Evolutionary conservation across 2,888 invertebrate species (phyloP).

Genomic region (Acleris emargana): DNA sequence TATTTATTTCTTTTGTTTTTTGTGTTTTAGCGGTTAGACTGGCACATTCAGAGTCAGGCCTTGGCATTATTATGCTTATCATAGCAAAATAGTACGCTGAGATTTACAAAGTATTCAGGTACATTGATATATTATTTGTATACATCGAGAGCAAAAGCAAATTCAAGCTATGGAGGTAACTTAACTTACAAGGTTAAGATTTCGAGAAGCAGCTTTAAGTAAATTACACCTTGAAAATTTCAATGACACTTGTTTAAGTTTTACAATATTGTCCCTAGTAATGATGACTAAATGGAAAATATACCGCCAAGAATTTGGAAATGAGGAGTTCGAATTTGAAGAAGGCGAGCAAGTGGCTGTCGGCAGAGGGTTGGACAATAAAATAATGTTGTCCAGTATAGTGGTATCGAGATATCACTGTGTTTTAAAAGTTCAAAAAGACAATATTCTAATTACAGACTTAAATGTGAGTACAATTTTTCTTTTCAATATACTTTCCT

Average conservation of each 20-base stretch:
- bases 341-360: slow-evolving; percentile 68
- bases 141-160: too few relatives aligned
- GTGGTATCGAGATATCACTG: slow-evolving; percentile 75
- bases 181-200: too few relatives aligned
- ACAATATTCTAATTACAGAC: slow-evolving; percentile 65
- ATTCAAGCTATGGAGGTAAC: too few relatives aligned
- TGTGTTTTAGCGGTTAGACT: too few relatives aligned
- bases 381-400: slow-evolving; percentile 62
- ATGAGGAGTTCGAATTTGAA: slow-evolving; percentile 57
- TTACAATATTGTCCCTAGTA: neutral
- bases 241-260: neutral
- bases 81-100: too few relatives aligned
- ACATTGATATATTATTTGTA: too few relatives aligned
- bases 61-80: too few relatives aligned
- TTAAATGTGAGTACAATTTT: slow-evolving; percentile 55
- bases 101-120: too few relatives aligned
- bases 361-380: slow-evolving; percentile 65
- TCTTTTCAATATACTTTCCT: neutral
- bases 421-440: slow-evolving; percentile 54
- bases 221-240: neutral
- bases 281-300: slow-evolving; percentile 74
- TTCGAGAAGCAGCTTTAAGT: neutral
- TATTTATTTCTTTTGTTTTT: too few relatives aligned
- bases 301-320: slow-evolving; percentile 59
- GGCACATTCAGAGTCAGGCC: too few relatives aligned